Base-by-base conservation (phyloP, 1,140 invertebrate species). In the Zaprionus vittiger region DNA sequence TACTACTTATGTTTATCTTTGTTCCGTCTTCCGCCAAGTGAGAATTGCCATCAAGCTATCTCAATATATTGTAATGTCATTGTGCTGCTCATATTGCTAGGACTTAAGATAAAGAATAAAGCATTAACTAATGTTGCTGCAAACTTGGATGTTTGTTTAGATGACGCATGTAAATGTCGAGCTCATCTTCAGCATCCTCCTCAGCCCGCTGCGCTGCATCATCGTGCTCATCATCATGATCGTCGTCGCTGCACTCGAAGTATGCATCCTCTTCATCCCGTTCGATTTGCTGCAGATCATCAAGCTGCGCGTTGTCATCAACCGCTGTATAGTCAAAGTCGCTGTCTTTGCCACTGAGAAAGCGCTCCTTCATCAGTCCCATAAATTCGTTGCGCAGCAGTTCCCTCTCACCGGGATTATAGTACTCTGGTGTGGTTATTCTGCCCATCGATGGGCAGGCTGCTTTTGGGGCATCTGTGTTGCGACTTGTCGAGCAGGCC, bases 251-350 rank as follows among this genome's bases (percentile, higher is more conserved):
- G 76, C 95, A 95, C 92, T 98, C 97, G 94, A 98, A 98, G 91
- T 98, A 98, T 91, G 96, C 96, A 82, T 98, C 97, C 93, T 98
- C 97, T 81, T 96, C 96, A 93, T 98, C 97, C 83, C 95, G 94
- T 37, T 94, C 94, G 65, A 94, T 84, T 76, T 95, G 94, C 38
- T 96, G 94, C 4, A 97, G 91, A 82, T 96, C 95, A 94, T 98
- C 97, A 93, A 97, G 97, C 22, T 95, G 94, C 41, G 95, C 94
- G 93, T 98, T 97, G 70, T 96, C 93, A 92, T 98, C 97, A 0
- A 97, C 95, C 67, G 93, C 93, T 59, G 94, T 94, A 83, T 99
- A 99, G 93, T 98, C 97, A 56, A 93, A 93, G 80, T 97, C 95
- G 49, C 85, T 79, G 93, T 99, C 98, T 87, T 96, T 95, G 1